Conservation (phyloP, 2,888 invertebrate species). For the Elgonia sp. region DNA sequence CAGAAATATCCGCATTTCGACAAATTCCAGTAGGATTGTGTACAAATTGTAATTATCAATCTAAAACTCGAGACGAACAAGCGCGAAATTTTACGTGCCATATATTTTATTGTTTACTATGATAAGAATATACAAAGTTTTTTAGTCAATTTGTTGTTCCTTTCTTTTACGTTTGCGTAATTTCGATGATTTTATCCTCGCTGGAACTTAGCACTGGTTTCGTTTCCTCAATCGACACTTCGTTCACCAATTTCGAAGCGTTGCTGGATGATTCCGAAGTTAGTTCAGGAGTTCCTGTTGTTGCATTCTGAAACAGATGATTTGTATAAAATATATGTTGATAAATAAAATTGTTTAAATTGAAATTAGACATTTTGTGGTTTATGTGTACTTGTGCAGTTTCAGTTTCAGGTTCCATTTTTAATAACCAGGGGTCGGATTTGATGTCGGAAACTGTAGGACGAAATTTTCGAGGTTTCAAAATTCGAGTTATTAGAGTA, state of each 20-base stretch:
- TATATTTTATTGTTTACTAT: no score
- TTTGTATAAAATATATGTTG: constrained; percentile 55
- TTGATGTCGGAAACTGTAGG: constrained; percentile 90
- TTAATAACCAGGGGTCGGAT: constrained; percentile 90
- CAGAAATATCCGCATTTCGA: no score
- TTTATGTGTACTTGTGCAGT: constrained; percentile 75
- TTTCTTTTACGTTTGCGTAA: not conserved
- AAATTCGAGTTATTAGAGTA: constrained; percentile 90
- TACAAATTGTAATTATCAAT: no score
- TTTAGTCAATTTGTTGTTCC: not conserved
- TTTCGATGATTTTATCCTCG: not conserved
- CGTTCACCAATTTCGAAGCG: not conserved
- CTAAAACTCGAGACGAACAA: no score
- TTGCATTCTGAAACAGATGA: constrained; percentile 36
- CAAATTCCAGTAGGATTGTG: no score
- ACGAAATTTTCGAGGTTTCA: constrained; percentile 91
- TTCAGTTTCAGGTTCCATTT: constrained; percentile 63
- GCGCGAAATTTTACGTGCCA: no score
- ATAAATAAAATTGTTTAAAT: constrained; percentile 57
- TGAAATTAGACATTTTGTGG: not conserved
- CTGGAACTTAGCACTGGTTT: not conserved
- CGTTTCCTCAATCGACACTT: not conserved
- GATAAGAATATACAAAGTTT: not conserved
- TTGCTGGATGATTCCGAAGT: constrained; percentile 4
- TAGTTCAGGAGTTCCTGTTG: constrained; percentile 4